Evolutionary conservation across 2,113 vertebrate genomes (phyloP).

Genomic region (Prinia subflava): DNA sequence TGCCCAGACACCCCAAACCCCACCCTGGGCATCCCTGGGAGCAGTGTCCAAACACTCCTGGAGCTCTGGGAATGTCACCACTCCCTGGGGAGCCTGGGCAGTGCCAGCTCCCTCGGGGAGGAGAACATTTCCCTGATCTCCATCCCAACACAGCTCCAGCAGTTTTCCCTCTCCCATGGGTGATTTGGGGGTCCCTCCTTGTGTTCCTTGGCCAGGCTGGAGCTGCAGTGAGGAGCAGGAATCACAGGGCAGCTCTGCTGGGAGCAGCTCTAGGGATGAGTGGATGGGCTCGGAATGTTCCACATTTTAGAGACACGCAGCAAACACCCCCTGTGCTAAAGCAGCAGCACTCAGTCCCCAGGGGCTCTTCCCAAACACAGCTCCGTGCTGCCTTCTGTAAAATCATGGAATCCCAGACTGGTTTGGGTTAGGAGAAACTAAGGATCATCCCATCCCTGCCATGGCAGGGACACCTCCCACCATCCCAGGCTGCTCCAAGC

Average conservation of each 20-base stretch:
- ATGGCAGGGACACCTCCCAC: background rate
- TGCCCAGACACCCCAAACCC: background rate
- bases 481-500: background rate
- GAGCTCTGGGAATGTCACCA: background rate
- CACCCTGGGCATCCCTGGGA: background rate
- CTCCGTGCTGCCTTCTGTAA: background rate
- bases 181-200: fast-evolving
- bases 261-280: background rate
- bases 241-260: fast-evolving
- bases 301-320: fast-evolving
- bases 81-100: background rate
- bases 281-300: fast-evolving
- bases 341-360: fast-evolving
- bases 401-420: background rate
- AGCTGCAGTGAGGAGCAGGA: background rate
- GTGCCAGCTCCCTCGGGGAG: background rate
- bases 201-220: no score
- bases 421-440: background rate
- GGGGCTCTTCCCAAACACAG: background rate
- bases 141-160: background rate
- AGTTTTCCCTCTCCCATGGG: fast-evolving
- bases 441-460: background rate
- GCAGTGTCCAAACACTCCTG: fast-evolving
- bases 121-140: background rate
- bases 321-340: fast-evolving